Base-by-base conservation (phyloP, 2,797 vertebrate species). In the Dicrostonyx torquatus region DNA sequence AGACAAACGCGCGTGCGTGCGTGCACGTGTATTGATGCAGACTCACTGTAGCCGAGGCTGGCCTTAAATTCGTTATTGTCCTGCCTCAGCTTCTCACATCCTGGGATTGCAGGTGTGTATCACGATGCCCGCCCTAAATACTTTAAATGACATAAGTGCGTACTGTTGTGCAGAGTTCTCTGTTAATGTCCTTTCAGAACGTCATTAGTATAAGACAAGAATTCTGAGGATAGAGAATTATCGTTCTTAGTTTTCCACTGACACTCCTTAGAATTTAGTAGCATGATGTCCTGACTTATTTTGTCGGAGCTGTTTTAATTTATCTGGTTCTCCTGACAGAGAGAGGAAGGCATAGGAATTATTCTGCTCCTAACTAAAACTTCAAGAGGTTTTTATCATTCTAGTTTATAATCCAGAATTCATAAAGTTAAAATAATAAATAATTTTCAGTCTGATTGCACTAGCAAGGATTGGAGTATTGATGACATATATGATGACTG, bases 341-440 rank as follows among this genome's bases (percentile, higher is more conserved):
- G n/a, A 94, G 58, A 95, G 45, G 48, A 88, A 31, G 53, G 5
- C 40, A 48, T 58, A 91, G 82, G 89, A 87, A 48, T 93, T 94
- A 79, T 62, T 94, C 40, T 89, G 12, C 68, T 90, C 50, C 18
- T 87, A 80, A 22, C 17, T 89, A 78, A 95, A 95, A 92, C 72
- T 84, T 96, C 5, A 53, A n/a, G 76, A 88, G 29, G 22, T 75
- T 87, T 93, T 95, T 93, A 37, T 92, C 12, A 89, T 13, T 60
- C n/a, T 31, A 83, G 7, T 6, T 94, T 93, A 22, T 93, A 96
- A 90, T 72, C 53, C 64, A 92, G 29, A 94, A 87, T 72, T 96
- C 48, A 95, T 87, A 76, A 87, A 68, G 86, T 86, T 90, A 17
- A 82, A 85, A 53, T 93, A 79, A 92, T 66, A 85, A 79, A 77